Evolutionary conservation across 2,797 vertebrate genomes (phyloP), one percentile per base, ranked within the genome.

Genomic region (Danio jaintianensis): DNA sequence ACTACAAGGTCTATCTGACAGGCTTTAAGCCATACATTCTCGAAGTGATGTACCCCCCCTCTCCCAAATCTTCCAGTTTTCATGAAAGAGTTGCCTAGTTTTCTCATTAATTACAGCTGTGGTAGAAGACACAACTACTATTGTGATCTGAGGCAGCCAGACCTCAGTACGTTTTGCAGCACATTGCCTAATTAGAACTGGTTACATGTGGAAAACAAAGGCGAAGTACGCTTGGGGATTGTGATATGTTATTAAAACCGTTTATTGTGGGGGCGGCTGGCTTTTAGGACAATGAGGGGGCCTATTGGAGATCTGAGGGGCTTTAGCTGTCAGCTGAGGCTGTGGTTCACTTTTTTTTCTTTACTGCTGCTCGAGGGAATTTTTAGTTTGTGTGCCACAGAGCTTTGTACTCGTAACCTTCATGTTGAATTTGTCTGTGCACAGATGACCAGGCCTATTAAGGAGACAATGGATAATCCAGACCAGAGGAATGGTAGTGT

Each of bases 161-260:
- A 73, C 77, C 16, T 84, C 80, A 6, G 76, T 85, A 84, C 78
- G 78, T 89, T 83, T 77, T 81, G 64, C 71, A 79, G 77, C 78
- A 83, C 72, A 82, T 79, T 71, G 67, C 77, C 77, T 88, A 84
- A 88, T 90, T 89, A 86, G 85, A 89, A 89, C 88, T 84, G 82
- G 85, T 85, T 86, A 61, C 80, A 79, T 83, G 36, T 87, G 79
- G 79, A 86, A 78, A 88, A 86, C 78, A 87, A 84, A 75, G 67
- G 75, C 79, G 72, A 74, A 86, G 70, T 62, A 73, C 82, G 68
- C 82, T 80, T 45, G 75, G 76, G 81, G 78, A 84, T 84, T 86
- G 79, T 78, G 82, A 48, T 85, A 61, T 85, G 80, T 91, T 90
- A 90, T 91, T 89, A 89, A 90, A 90, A 83, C 86, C 86, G 86